phyloP scores from a whole-genome alignment of 1,140 invertebrate genomes.

The Drosophila burlai region DNA sequence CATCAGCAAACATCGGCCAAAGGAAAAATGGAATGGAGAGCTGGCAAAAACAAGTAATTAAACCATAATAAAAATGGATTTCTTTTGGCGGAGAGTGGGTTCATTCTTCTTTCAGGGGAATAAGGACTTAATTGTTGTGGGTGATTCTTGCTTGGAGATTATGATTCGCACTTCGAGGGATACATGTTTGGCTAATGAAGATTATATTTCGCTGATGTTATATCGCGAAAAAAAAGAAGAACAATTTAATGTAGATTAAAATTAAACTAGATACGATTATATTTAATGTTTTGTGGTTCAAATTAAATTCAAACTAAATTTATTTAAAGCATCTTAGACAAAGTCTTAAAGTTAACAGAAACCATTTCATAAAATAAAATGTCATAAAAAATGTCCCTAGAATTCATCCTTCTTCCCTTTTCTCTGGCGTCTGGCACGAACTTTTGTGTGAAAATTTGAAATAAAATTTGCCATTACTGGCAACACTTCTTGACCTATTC shows the following conservation, averaged over 20 bases:
- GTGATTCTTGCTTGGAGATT: neutral
- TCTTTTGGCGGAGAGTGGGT: slow-evolving; percentile 11
- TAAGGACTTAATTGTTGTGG: slow-evolving; percentile 25
- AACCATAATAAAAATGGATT: slow-evolving; percentile 46
- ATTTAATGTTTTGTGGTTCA: neutral
- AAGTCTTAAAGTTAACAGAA: neutral
- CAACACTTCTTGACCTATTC: slow-evolving; percentile 6
- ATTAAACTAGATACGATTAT: neutral
- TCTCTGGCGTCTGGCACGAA: neutral
- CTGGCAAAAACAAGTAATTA: slow-evolving; percentile 40
- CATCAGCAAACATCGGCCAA: slow-evolving; percentile 15
- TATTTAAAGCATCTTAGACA: neutral
- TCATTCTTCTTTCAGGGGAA: slow-evolving; percentile 1
- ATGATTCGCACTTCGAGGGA: neutral
- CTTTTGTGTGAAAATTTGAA: slow-evolving; percentile 37
- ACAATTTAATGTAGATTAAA: neutral
- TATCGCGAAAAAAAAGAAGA: neutral
- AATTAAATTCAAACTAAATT: neutral
- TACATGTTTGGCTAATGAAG: slow-evolving; percentile 22
- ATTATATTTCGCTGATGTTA: slow-evolving; percentile 5
- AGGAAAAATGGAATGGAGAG: slow-evolving; percentile 14
- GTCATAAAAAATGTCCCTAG: neutral
- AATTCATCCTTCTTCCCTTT: neutral
- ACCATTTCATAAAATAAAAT: neutral
- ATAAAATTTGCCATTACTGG: slow-evolving; percentile 59